phyloP scores from a whole-genome alignment of 2,797 vertebrate species.

The Crocodylus rhombifer region DNA sequence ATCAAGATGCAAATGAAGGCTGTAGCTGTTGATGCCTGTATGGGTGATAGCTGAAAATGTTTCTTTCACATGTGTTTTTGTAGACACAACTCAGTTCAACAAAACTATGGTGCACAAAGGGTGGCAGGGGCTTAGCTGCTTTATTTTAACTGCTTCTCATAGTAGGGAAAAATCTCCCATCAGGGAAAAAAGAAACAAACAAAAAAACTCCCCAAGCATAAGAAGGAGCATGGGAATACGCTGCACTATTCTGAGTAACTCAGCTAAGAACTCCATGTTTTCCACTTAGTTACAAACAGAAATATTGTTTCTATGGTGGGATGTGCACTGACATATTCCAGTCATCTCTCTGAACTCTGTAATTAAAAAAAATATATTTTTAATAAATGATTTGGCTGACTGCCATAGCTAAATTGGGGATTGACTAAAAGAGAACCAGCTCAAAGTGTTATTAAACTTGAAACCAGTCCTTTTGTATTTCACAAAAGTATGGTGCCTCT shows the following conservation, averaged over 20 bases:
- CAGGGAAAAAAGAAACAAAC: no score
- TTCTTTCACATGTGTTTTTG: background rate
- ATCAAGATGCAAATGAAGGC: background rate
- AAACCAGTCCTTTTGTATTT: background rate
- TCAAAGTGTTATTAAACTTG: background rate
- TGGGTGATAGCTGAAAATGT: conserved; percentile 11
- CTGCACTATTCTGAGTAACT: no score
- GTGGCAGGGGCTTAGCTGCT: background rate
- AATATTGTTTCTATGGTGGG: background rate
- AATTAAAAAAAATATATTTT: background rate
- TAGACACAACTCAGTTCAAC: conserved; percentile 11
- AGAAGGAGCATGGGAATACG: no score
- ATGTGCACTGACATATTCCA: background rate
- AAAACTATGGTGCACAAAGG: background rate
- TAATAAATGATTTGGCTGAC: background rate
- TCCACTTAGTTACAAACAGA: background rate
- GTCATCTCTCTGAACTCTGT: background rate
- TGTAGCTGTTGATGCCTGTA: background rate
- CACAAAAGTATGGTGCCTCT: background rate
- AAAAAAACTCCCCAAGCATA: no score
- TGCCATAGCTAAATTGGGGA: background rate
- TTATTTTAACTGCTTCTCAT: background rate
- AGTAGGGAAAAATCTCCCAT: no score
- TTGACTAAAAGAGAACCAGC: background rate
- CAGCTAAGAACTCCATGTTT: no score